Base-by-base conservation (phyloP, 2,888 invertebrate genomes). In the Athrips mouffetella region DNA sequence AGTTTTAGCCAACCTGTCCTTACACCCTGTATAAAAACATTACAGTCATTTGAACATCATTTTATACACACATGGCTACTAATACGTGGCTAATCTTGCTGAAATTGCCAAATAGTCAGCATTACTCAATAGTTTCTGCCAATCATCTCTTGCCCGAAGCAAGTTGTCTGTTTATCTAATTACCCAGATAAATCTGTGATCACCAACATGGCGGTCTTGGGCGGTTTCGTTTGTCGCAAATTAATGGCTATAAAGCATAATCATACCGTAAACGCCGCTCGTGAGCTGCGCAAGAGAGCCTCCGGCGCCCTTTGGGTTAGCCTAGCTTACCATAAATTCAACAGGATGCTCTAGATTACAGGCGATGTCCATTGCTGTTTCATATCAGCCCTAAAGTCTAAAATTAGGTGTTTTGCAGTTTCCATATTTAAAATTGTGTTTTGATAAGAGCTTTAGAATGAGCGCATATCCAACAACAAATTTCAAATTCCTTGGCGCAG, bases 171-270 rank as follows among this genome's bases (percentile, higher is more conserved):
- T 52, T 52, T 49, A 48, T 50, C 49, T 54, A 56, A 54, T 54
- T 56, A 56, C 47, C 40, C 35, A 33, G 37, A 47, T 50, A 47
- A 50, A 50, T 47, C 44, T 31, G 20, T 16, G 64, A 67, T 70
- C 63, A 67, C 73, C 70, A 80, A 80, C 65, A 75, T 76, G 76
- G 77, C 76, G 64, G 70, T 64, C 67, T 63, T 58, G 80, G 82
- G 83, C 80, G 83, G 81, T 79, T 75, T 79, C 73, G 74, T 82
- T 82, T 81, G 83, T 83, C 78, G 76, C 83, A 80, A 84, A 86
- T 86, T 84, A 85, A 83, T 80, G 77, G 80, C 74, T 79, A 81
- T 86, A 86, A 85, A 85, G 74, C 76, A 79, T 79, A 83, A 86
- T 86, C 79, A 83, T 80, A 84, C 80, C 77, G 77, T 76, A 81